Percentiles rank a stretch among this genome's conserved stretches.
Evolutionary conservation across 2,888 invertebrate species (phyloP).

Genomic region (Cremastobaeus sp.): DNA sequence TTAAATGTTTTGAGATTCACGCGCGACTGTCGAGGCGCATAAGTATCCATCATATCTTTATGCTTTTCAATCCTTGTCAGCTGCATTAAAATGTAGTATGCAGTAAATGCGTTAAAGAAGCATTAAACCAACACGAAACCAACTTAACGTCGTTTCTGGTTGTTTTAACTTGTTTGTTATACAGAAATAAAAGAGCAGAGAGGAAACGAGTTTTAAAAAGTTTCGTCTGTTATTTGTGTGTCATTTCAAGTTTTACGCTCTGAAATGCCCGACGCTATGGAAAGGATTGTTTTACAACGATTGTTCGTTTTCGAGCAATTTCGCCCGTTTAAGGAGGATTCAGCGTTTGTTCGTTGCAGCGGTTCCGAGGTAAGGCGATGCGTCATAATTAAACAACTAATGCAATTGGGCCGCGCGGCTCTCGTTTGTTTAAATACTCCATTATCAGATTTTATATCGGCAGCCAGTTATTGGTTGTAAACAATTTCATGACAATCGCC

Average conservation of each 20-base stretch:
- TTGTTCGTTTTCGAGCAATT: conserved; percentile 41
- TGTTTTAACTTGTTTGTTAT: conserved; percentile 1
- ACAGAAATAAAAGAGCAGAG: neutral
- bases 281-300: conserved; percentile 32
- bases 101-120: too few relatives aligned
- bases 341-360: conserved; percentile 31
- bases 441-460: conserved; percentile 1
- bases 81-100: too few relatives aligned
- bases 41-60: conserved; percentile 34
- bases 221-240: conserved; percentile 30
- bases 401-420: too few relatives aligned
- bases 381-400: conserved; percentile 33
- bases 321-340: conserved; percentile 24
- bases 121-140: conserved; percentile 1
- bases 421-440: too few relatives aligned
- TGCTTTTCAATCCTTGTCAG: too few relatives aligned
- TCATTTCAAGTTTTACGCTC: conserved; percentile 10
- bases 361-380: conserved; percentile 31
- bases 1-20: conserved; percentile 6
- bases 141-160: neutral
- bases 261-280: conserved; percentile 8
- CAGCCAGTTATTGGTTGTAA: conserved; percentile 18
- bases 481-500: conserved; percentile 16
- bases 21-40: conserved; percentile 1
- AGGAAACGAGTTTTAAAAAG: neutral